A percentile compares a stretch with the other conserved stretches of the same genome.
Evolutionary conservation across 53 echinoderm and acorn worm species (phyloP).

Genomic region (Holothuria leucospilota): DNA sequence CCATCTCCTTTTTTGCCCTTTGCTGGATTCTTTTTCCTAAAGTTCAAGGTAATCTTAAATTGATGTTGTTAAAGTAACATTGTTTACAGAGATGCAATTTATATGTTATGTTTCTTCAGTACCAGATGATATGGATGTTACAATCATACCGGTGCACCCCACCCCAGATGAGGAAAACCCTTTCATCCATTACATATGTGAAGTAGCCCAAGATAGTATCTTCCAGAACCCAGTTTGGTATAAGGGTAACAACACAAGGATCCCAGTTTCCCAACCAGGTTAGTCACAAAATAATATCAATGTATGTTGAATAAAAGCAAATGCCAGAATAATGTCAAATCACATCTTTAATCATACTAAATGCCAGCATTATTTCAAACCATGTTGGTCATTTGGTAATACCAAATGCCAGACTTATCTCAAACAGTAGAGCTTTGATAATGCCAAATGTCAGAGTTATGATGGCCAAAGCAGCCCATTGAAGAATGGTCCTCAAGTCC

Average conservation of each 20-base stretch:
- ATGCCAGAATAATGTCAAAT: no score
- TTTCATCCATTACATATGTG: conserved; percentile 62
- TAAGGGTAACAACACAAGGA: conserved; percentile 33
- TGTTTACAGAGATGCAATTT: background rate
- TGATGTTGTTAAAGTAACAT: background rate
- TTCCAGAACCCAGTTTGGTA: conserved; percentile 72
- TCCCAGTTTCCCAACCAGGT: conserved; percentile 2
- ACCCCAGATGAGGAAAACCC: conserved; percentile 11
- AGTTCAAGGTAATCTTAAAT: background rate
- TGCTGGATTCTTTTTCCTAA: no score
- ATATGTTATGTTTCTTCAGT: background rate
- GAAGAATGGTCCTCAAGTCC: no score
- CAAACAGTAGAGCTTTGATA: no score
- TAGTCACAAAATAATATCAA: background rate
- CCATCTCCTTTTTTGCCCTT: no score
- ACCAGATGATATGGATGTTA: conserved; percentile 42
- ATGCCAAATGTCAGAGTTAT: no score
- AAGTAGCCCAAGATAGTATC: conserved; percentile 65
- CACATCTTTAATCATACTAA: no score
- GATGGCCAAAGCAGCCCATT: no score
- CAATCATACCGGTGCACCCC: conserved; percentile 38
- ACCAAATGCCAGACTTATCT: no score
- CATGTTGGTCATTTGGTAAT: no score
- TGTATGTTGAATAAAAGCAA: no score
- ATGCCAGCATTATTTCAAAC: no score